Base-by-base conservation (phyloP, 2,113 vertebrate genomes). In the Polyodon spathula region DNA sequence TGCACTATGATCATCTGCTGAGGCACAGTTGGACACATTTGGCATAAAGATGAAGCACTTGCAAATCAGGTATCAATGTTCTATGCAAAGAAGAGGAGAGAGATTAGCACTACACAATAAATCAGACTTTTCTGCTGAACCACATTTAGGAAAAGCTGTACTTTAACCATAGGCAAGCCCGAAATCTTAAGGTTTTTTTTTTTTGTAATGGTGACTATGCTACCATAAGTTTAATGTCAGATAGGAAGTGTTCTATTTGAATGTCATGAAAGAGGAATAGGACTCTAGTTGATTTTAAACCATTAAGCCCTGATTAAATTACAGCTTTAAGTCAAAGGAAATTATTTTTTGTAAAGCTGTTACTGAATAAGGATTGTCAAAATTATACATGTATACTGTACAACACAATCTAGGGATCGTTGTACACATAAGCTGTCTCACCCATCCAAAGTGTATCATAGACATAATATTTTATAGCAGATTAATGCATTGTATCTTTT, bases 11-110 rank as follows among this genome's bases (percentile, higher is more conserved):
- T 74, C 7, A 12, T 74, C 72, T 76, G 56, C 70, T 56, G 63
- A 60, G 61, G 42, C 61, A 63, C 44, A 59, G 61, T 40, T 37
- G 62, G 70, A 62, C 56, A 54, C 66, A 66, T 56, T 58, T 38
- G 57, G 57, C 59, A 68, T 62, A 71, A 61, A 71, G 41, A 58
- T 65, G 66, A 72, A 74, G 63, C 58, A 46, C 54, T 73, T 72
- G 68, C 67, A 84, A 76, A 8, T 16, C 54, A 52, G 62, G 15
- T 58, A 74, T 71, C 61, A 37, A 37, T 69, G 6, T 56, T 12
- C 68, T 69, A 63, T 75, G 48, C 48, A 16, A 64, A 37, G 17
- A 37, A 10, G 37, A 17, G 53, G 27, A 10, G 37, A 17, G 53
- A 55, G 53, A 38, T 38, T 38, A 38, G 11, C 7, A 16, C 17